These are phyloP conservation scores for Clusia tigrina DNA, from an alignment of 2,888 invertebrate species.

Conservation along the genomic window DNA sequence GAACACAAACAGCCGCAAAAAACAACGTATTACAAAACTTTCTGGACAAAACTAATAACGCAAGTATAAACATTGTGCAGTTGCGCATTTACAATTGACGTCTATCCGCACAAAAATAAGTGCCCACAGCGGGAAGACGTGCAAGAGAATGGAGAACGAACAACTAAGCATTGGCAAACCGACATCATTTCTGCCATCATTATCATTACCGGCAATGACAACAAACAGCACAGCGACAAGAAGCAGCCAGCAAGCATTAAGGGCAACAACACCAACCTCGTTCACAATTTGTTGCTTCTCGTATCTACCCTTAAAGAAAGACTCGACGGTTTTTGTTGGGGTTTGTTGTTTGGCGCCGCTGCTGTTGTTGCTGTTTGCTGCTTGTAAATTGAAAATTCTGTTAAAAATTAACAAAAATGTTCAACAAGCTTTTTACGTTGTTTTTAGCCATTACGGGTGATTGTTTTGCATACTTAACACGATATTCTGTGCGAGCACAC, in stretches of 20 bases:
- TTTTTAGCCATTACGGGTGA: constrained; percentile 13
- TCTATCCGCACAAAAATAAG: background rate
- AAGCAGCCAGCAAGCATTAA: background rate
- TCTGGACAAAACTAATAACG: constrained; percentile 13
- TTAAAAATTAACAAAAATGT: constrained; percentile 37
- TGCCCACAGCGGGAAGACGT: background rate
- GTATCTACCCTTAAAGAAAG: background rate
- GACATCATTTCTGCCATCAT: background rate
- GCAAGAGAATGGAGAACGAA: constrained; percentile 18
- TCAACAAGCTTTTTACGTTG: constrained; percentile 31
- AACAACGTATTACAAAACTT: constrained; percentile 15
- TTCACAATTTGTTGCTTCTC: no score
- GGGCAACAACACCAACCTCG: no score
- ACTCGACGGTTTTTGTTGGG: background rate
- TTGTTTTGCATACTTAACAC: constrained; percentile 31
- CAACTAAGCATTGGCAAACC: constrained; percentile 14
- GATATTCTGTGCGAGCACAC: background rate
- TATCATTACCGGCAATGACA: background rate
- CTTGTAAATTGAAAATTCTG: constrained; percentile 34
- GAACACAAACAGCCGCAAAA: constrained; percentile 1
- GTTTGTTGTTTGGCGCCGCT: constrained; percentile 11
- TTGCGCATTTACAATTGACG: constrained; percentile 11
- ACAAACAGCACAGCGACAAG: background rate
- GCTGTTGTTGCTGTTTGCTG: constrained; percentile 21
- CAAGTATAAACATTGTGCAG: constrained; percentile 3